These are phyloP conservation scores for Silurus aristotelis DNA, from an alignment of 2,797 vertebrate species.

Conservation along the genomic window DNA sequence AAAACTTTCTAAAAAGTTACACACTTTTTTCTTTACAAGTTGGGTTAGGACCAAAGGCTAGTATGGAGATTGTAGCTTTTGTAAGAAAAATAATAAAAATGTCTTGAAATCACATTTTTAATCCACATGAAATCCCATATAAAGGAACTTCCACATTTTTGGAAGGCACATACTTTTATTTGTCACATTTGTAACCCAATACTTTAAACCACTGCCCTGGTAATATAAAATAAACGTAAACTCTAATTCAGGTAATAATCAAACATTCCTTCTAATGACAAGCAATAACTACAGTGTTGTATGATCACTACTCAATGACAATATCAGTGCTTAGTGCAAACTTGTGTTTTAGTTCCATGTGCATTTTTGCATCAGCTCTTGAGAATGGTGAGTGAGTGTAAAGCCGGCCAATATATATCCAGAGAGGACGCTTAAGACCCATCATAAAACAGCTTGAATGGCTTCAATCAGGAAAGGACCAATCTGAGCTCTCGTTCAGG, in stretches of 20 bases:
- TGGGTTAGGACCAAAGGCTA: not conserved
- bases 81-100: not conserved
- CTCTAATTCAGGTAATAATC: not conserved
- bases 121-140: not conserved
- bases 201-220: not conserved
- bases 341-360: constrained; percentile 2
- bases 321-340: constrained; percentile 6
- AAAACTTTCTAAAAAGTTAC: not conserved
- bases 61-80: not conserved
- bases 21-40: not conserved
- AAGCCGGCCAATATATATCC: constrained; percentile 27
- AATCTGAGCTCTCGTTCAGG: constrained; percentile 32
- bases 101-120: not conserved
- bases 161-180: not conserved
- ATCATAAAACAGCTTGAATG: constrained; percentile 6
- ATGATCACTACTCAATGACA: not conserved
- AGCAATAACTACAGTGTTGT: not conserved
- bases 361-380: constrained; percentile 10
- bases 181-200: not conserved
- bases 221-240: not conserved
- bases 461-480: constrained; percentile 38
- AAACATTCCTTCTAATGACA: not conserved
- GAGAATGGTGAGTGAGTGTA: constrained; percentile 21
- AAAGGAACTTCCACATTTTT: not conserved
- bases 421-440: constrained; percentile 11